Evolutionary conservation across 2,888 invertebrate genomes (phyloP).

Genomic region (Netelia fuscicornis): DNA sequence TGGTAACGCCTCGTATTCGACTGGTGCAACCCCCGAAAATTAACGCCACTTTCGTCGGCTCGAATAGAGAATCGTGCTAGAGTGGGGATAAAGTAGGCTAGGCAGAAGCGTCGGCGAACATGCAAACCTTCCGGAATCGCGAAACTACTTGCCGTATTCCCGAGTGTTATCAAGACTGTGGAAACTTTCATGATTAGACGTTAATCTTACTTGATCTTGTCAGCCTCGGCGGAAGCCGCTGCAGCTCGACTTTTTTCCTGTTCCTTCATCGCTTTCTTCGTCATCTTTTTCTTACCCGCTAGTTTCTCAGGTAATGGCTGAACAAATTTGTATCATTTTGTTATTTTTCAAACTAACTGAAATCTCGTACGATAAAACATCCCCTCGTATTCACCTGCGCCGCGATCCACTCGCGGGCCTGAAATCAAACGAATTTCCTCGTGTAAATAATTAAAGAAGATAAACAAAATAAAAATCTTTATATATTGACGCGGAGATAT

Average conservation of each 20-base stretch:
- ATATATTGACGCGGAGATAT: background rate
- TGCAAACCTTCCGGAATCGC: constrained; percentile 53
- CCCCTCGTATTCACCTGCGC: constrained; percentile 57
- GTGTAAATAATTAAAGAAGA: background rate
- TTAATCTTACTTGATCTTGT: constrained; percentile 70
- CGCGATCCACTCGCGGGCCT: constrained; percentile 62
- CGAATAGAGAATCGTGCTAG: constrained; percentile 38
- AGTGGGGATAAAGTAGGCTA: constrained; percentile 70
- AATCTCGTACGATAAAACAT: background rate
- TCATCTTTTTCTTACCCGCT: constrained; percentile 66
- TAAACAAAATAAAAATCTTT: background rate
- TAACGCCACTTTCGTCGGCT: constrained; percentile 61
- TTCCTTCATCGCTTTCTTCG: constrained; percentile 72
- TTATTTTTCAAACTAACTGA: constrained; percentile 1
- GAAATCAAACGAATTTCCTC: constrained; percentile 47
- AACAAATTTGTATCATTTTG: constrained; percentile 29
- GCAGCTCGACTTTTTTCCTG: constrained; percentile 71
- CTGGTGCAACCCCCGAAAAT: constrained; percentile 65
- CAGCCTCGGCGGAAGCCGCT: constrained; percentile 71
- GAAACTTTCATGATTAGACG: background rate
- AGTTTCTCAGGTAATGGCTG: constrained; percentile 43
- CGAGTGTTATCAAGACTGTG: background rate
- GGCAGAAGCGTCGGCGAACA: constrained; percentile 62
- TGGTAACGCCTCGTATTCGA: constrained; percentile 53
- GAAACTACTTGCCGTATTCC: background rate